A percentile compares a stretch with the other conserved stretches of the same genome.
Evolutionary conservation across 1,140 invertebrate genomes (phyloP).

Genomic region (Zaprionus tsacasi): DNA sequence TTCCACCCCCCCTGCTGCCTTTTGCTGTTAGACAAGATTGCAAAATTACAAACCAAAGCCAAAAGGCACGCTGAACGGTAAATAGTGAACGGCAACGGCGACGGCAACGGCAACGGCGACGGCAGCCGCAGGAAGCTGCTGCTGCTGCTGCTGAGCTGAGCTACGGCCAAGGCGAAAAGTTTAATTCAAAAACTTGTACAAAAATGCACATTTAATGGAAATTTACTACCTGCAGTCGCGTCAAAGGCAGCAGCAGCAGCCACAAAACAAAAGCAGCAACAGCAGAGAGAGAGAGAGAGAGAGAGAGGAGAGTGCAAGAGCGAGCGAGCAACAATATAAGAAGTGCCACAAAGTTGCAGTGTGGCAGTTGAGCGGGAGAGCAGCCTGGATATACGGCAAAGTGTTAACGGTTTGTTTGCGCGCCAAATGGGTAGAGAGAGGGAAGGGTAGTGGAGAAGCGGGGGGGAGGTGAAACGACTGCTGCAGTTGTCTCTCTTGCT

Average conservation of each 20-base stretch:
- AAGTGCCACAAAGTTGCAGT: slow-evolving; percentile 75
- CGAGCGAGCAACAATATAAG: slow-evolving; percentile 36
- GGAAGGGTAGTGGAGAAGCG: not conserved
- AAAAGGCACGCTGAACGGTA: slow-evolving; percentile 28
- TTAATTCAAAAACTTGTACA: slow-evolving; percentile 84
- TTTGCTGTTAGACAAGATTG: slow-evolving; percentile 73
- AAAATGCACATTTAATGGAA: slow-evolving; percentile 84
- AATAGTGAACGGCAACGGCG: slow-evolving; percentile 3
- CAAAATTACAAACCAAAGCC: slow-evolving; percentile 59
- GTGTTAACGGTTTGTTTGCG: slow-evolving; percentile 81
- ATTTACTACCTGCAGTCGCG: slow-evolving; percentile 81
- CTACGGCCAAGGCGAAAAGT: slow-evolving; percentile 76
- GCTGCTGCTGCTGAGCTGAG: slow-evolving; percentile 46
- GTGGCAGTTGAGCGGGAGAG: slow-evolving; percentile 27
- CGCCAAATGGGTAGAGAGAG: slow-evolving; percentile 56
- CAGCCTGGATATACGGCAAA: slow-evolving; percentile 52
- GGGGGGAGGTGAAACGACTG: not conserved
- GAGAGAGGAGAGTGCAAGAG: not conserved
- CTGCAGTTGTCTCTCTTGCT: slow-evolving; percentile 64
- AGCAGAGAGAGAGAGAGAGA: not conserved
- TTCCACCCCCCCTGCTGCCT: not conserved
- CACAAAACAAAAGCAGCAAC: slow-evolving; percentile 31
- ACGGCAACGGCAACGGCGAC: not conserved
- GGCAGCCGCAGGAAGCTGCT: slow-evolving; percentile 38
- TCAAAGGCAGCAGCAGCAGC: slow-evolving; percentile 62